These are phyloP conservation scores for Myrmecobius fasciatus DNA, from an alignment of 2,113 vertebrate genomes.

Conservation along the genomic window DNA sequence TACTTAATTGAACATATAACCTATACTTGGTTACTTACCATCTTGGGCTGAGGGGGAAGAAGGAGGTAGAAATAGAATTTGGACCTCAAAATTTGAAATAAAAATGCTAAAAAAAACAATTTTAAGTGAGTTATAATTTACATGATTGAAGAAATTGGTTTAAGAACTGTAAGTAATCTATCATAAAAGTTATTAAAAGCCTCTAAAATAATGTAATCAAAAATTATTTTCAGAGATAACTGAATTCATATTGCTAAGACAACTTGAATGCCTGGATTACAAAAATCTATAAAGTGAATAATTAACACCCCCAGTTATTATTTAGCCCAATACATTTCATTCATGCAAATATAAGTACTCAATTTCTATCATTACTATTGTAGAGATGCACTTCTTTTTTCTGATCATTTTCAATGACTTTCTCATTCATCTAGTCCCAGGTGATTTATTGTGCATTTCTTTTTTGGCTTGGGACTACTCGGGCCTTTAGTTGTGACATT, in stretches of 20 bases:
- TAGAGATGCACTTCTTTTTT: slow-evolving; percentile 19
- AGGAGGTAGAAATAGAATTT: no score
- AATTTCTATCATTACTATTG: slow-evolving; percentile 33
- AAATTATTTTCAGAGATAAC: slow-evolving; percentile 59
- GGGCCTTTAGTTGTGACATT: slow-evolving; percentile 5
- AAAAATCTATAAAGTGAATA: slow-evolving; percentile 59
- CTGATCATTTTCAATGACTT: slow-evolving; percentile 47
- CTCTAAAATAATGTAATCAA: slow-evolving; percentile 57
- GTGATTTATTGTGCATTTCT: slow-evolving; percentile 18
- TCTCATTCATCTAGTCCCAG: slow-evolving; percentile 30
- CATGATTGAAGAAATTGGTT: slow-evolving; percentile 34
- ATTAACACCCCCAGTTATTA: slow-evolving; percentile 50
- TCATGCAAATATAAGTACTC: neutral
- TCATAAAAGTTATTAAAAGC: slow-evolving; percentile 55
- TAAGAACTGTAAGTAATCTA: neutral
- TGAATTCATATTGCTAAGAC: slow-evolving; percentile 55
- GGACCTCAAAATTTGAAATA: no score
- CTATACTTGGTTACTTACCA: no score
- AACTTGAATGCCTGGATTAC: slow-evolving; percentile 28
- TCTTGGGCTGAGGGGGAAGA: no score
- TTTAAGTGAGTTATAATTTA: slow-evolving; percentile 40
- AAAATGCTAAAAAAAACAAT: neutral
- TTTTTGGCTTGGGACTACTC: neutral
- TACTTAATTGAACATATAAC: no score
- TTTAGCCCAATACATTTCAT: slow-evolving; percentile 33